Conservation (phyloP, 2,113 vertebrate species). For the Mobula hypostoma region DNA sequence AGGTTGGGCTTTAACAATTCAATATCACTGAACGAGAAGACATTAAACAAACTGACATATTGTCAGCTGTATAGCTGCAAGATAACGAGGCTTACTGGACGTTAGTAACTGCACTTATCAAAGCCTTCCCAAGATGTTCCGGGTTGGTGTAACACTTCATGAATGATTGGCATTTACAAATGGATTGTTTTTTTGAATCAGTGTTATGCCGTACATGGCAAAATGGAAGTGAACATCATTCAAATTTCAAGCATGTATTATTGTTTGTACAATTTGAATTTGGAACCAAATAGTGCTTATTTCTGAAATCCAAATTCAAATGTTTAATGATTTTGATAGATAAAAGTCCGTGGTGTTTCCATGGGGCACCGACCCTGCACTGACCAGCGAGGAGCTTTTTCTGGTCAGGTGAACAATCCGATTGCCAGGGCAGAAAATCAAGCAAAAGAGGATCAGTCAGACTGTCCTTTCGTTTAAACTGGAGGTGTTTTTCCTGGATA, state of each 20-base stretch:
- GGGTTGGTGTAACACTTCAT: background rate
- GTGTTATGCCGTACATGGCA: slow-evolving; percentile 13
- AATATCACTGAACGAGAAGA: background rate
- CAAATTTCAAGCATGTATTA: background rate
- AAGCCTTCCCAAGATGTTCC: background rate
- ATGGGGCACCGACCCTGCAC: background rate
- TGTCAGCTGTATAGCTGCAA: background rate
- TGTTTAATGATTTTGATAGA: background rate
- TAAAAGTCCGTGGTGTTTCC: background rate
- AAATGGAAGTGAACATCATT: background rate
- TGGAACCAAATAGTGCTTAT: background rate
- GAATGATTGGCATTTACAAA: slow-evolving; percentile 7
- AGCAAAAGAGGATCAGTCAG: background rate
- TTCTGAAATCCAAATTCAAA: background rate
- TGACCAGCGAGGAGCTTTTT: background rate
- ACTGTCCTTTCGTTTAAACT: background rate
- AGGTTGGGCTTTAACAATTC: background rate
- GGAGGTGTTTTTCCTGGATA: background rate
- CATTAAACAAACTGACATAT: background rate
- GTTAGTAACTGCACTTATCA: background rate
- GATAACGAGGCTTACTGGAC: background rate
- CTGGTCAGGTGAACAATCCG: background rate
- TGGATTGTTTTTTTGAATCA: slow-evolving; percentile 5
- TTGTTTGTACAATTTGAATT: background rate
- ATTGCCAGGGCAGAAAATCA: background rate